Percentiles rank a stretch among this genome's conserved stretches.
Evolutionary conservation across 2,797 vertebrate species (phyloP).

Genomic region (Epinephelus awoara): DNA sequence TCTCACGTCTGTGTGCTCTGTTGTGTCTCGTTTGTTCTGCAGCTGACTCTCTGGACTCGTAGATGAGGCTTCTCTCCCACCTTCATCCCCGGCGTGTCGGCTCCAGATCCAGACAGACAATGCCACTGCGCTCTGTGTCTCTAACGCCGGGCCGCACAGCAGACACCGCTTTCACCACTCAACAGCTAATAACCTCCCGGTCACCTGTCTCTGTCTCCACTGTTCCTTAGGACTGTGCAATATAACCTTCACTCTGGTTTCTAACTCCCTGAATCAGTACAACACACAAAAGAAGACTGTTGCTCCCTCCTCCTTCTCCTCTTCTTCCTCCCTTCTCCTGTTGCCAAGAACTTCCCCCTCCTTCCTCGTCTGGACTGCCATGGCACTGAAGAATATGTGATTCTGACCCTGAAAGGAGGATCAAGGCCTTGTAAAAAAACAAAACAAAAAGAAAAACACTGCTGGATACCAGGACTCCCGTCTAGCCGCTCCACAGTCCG

Average conservation of each 20-base stretch:
- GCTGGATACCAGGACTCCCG: conserved; percentile 43
- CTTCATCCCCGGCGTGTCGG: conserved; percentile 48
- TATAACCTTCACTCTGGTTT: conserved; percentile 61
- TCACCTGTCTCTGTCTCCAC: conserved; percentile 64
- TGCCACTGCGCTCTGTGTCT: conserved; percentile 56
- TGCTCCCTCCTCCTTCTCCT: conserved; percentile 23
- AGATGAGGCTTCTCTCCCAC: conserved; percentile 56
- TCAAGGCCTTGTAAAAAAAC: conserved; percentile 43
- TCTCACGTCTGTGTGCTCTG: background rate
- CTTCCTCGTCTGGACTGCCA: conserved; percentile 50
- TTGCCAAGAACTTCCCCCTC: conserved; percentile 78
- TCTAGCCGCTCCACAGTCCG: conserved; percentile 41
- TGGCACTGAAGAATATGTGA: conserved; percentile 60
- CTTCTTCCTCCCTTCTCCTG: conserved; percentile 45
- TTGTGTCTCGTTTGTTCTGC: conserved; percentile 32
- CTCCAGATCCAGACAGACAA: conserved; percentile 60
- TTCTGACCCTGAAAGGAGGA: conserved; percentile 63
- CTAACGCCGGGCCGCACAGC: conserved; percentile 53
- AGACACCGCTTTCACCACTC: conserved; percentile 66
- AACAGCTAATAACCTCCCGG: conserved; percentile 60
- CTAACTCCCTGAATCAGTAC: conserved; percentile 58
- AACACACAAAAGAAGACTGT: conserved; percentile 65
- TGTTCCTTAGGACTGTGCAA: conserved; percentile 74
- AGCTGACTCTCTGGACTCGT: conserved; percentile 85
- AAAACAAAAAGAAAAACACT: conserved; percentile 7